Evolutionary conservation across 1,140 invertebrate genomes (phyloP), one percentile per base, ranked within the genome.

Genomic region (Tetramorium simillimum): DNA sequence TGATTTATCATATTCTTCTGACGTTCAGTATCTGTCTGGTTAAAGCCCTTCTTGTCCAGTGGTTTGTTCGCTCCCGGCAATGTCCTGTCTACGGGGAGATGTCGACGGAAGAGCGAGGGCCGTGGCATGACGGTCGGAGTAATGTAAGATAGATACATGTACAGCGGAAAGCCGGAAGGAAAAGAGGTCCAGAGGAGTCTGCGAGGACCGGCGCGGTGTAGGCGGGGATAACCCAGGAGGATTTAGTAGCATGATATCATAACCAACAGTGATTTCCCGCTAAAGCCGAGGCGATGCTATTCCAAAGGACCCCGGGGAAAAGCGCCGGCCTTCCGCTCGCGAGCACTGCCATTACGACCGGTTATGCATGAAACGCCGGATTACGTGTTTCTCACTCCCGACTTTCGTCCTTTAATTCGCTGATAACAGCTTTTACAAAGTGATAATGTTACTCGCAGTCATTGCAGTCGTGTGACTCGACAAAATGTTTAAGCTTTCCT

Each of bases 71-170:
- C 62, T 40, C 49, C 24, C 40, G 56, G 58, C 76, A 78, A 18
- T 78, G 43, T n/a, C 43, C 46, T 82, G 67, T 56, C 21, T 56
- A 51, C 28, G 37, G 53, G 40, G 63, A 69, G 56, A 70, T 60
- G 53, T 81, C 24, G 49, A 33, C 60, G n/a, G 60, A 77, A 51
- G 51, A 72, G 43, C 33, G 58, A 67, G 24, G 67, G 67, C 53
- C 56, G 62, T 28, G 37, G 46, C 63, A 65, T 51, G 43, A 37
- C 51, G 53, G 63, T 6, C 51, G 40, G 80, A 69, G 85, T 82
- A 86, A 88, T 73, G 86, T 62, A 75, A 76, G 82, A 80, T 86
- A 89, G 82, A 88, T 90, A 88, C 77, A 75, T 75, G 80, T 67
- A 58, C 18, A 16, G 58, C 49, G 62, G 65, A 60, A 72, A 63